Base-by-base conservation (phyloP, 2,888 invertebrate genomes). In the Oligia latruncula region DNA sequence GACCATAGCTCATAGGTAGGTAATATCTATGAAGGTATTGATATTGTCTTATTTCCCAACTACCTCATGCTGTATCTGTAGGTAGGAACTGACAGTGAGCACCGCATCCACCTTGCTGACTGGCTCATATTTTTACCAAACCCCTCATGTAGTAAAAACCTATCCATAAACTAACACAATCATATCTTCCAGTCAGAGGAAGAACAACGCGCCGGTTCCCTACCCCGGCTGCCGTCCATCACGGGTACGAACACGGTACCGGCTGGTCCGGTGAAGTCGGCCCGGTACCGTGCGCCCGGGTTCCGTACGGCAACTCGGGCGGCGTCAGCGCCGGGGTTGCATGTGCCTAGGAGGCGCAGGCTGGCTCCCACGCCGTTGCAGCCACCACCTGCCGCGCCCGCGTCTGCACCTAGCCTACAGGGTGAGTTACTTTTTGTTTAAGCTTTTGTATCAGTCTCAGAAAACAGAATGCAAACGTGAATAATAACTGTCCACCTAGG, bases 241-340 rank as follows among this genome's bases (percentile, higher is more conserved):
- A 94, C 95, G 20, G 95, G 93, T 13, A 90, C 97, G 93, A 90
- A 94, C 92, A 95, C 97, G 6, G 96, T 95, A 64, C 94, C 98
- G 78, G 98, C 96, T 5, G 97, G 97, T 65, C 95, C 98, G 85
- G 98, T 98, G 70, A 99, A 99, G 93, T 99, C 98, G 74, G 99
- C 99, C 66, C 97, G 99, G 64, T 99, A 99, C 94, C 97, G 99
- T 8, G 98, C 99, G 2, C 98, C 99, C 0, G 98, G 98, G 2
- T 98, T 98, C 95, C 97, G 97, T 60, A 97, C 98, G 67, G 98
- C 98, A 0, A 98, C 98, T 88, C 96, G 98, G 58, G 98, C 98
- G 0, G 97, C 98, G 15, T 98, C 98, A 35, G 98, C 98, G 0
- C 98, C 98, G 4, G 98, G 98, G 0, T 96, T 98, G 62, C 98